These are phyloP conservation scores for Ptychobarbus kaznakovi DNA, from an alignment of 2,797 vertebrate species.

Conservation along the genomic window DNA sequence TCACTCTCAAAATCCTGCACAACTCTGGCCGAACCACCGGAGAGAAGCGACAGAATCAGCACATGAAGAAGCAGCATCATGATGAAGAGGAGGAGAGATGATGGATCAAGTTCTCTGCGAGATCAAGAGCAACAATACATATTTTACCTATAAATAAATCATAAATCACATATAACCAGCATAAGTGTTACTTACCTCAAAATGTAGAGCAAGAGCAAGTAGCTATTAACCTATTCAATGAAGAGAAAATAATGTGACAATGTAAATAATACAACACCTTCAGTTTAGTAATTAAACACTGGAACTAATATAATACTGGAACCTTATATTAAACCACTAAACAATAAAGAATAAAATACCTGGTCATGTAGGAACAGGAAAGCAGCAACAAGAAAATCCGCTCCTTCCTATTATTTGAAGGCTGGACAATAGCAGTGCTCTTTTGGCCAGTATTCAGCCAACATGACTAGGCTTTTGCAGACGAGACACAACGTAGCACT, in stretches of 20 bases:
- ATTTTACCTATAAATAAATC: background rate
- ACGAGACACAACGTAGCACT: background rate
- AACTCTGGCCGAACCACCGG: background rate
- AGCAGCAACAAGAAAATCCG: background rate
- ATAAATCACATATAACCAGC: background rate
- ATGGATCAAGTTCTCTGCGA: background rate
- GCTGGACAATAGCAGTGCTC: background rate
- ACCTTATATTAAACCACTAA: background rate
- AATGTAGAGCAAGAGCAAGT: background rate
- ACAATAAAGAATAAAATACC: background rate
- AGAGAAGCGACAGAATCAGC: background rate
- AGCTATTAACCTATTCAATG: background rate
- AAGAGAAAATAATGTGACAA: background rate
- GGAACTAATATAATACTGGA: background rate
- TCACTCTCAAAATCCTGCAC: accelerated
- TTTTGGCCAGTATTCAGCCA: background rate
- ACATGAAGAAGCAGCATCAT: background rate
- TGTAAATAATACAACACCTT: background rate
- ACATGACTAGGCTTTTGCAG: background rate
- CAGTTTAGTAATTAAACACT: background rate
- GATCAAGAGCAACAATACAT: background rate
- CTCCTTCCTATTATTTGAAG: background rate
- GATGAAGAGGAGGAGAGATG: background rate
- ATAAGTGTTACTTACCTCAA: background rate
- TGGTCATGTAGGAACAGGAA: background rate